These are phyloP conservation scores for Urocitellus parryii DNA, from an alignment of 2,113 vertebrate species.

Conservation along the genomic window DNA sequence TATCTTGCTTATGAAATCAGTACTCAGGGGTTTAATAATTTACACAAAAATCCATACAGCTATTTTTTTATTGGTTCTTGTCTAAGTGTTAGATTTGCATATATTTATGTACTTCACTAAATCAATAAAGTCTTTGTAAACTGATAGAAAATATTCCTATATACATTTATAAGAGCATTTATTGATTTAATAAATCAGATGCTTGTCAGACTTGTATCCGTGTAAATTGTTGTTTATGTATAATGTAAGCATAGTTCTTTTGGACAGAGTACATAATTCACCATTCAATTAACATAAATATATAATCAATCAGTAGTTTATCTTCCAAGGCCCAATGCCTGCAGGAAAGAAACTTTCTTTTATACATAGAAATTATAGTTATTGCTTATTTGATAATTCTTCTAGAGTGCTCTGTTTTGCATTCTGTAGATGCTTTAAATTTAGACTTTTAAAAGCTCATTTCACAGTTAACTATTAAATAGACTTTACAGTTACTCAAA, in stretches of 20 bases:
- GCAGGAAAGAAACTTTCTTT: conserved; percentile 14
- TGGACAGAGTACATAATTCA: conserved; percentile 27
- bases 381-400: conserved; percentile 21
- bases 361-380: not conserved
- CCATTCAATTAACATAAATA: conserved; percentile 52
- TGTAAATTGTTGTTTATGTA: conserved; percentile 47
- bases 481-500: not conserved
- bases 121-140: conserved; percentile 62
- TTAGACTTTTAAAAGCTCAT: not conserved
- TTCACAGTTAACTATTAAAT: not conserved
- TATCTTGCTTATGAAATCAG: conserved; percentile 42
- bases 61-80: conserved; percentile 54
- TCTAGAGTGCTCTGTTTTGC: not conserved
- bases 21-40: conserved; percentile 52
- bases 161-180: conserved; percentile 41
- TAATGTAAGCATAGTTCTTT: not conserved
- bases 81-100: conserved; percentile 55
- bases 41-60: conserved; percentile 31
- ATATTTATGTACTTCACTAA: conserved; percentile 58
- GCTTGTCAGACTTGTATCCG: conserved; percentile 33
- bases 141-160: conserved; percentile 42
- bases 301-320: conserved; percentile 22
- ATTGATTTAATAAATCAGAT: conserved; percentile 68
- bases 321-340: not conserved
- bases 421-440: not conserved